Base-by-base conservation (phyloP, 1,140 invertebrate genomes). In the Asobara japonica region DNA sequence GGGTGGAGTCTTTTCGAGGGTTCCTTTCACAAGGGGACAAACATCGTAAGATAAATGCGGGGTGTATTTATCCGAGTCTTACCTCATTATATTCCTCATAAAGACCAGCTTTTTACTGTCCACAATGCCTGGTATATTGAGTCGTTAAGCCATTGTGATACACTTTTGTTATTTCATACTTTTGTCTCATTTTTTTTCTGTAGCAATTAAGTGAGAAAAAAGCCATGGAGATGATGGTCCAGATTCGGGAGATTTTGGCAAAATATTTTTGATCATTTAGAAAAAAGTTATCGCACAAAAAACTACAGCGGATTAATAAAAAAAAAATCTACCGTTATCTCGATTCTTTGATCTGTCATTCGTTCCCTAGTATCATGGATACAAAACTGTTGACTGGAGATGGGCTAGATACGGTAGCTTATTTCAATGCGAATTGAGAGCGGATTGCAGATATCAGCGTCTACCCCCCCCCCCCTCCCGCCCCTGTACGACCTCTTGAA, bases 401-500 rank as follows among this genome's bases (percentile, higher is more conserved):
- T 56, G 51, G 51, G 51, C 20, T 3, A 41, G 64, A 65, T 20
- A 65, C 16, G 56, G 5, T 25, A 76, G 71, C 76, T 81, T 81
- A 81, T 82, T 81, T 78, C 79, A 78, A 81, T 82, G 78, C 76
- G 78, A 80, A 82, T 82, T 76, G 79, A 79, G 77, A 76, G 75
- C 74, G 78, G 77, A 83, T 82, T 75, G 75, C 45, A 72, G 74
- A 81, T 79, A 80, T 79, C 78, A 79, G 74, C 72, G 75, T 75
- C 75, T 74, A 38, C 73, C 25, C 22, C 45, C 11, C 11, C 11
- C 31, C 11, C 31, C 11, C 31, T 36, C 11, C 11, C 31, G n/a
- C n/a, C n/a, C n/a, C n/a, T n/a, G n/a, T n/a, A 38, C 3, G 41
- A 45, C 22, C 18, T 27, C n/a, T 69, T 38, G 78, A 83, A 83